Base-by-base conservation (phyloP, 2,797 vertebrate genomes). In the Poeciliopsis paucimaculata region DNA sequence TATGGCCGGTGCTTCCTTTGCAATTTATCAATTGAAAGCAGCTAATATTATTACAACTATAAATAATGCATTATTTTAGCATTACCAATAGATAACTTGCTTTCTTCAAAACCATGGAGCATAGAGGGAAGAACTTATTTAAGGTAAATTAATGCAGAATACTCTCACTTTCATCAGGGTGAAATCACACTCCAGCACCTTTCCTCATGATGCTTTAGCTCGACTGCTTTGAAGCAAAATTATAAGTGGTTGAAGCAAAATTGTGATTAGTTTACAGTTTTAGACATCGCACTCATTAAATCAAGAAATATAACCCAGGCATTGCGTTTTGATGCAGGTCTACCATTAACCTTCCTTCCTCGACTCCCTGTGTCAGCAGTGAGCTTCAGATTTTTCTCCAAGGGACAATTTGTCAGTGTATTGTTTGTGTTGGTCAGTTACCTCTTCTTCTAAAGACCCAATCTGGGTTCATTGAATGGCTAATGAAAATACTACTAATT, bases 21-120 rank as follows among this genome's bases (percentile, higher is more conserved):
- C 36, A 26, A 75, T 72, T 60, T 75, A 78, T 68, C 31, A 66
- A 39, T 39, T 39, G 18, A 66, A 3, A 66, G 20, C 18, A 66
- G 9, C 23, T 6, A 43, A 41, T 26, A 26, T 68, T 68, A 41
- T 11, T 43, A 15, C 64, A 70, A 45, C 66, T 68, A 41, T 39
- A 41, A 66, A 66, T 66, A 23, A 39, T 68, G 16, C 60, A 36
- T 34, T 6, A 64, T 36, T 64, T 20, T 18, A 64, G 8, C 6
- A 36, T 64, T 16, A n/a, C n/a, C n/a, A n/a, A n/a, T n/a, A 4
- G 13, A 62, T 64, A 9, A 18, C 16, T 62, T 0, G 1, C 1
- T 62, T 62, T 62, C 28, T 62, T 34, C 31, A 7, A 16, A 34
- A 18, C 13, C 57, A 3, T 34, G 15, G 15, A 31, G 28, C 28